phyloP scores from a whole-genome alignment of 2,888 invertebrate species.

The Clanis bilineata region DNA sequence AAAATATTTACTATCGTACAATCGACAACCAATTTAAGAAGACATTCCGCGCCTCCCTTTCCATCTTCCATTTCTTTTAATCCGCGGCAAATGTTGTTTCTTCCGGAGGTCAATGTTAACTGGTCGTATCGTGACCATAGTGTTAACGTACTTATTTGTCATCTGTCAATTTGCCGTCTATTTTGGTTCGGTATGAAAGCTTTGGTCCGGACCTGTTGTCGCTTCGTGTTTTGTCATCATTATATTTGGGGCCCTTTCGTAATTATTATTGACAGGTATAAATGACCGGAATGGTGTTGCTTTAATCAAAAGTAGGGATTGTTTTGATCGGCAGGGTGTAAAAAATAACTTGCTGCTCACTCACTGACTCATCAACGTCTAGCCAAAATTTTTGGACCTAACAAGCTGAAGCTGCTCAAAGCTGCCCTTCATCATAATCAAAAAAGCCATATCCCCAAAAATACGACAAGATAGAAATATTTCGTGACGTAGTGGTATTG shows the following conservation, averaged over 20 bases:
- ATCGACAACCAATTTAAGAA: conserved; percentile 41
- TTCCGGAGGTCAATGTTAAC: conserved; percentile 6
- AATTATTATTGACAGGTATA: conserved; percentile 72
- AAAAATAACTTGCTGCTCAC: not conserved
- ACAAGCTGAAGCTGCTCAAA: too few species aligned
- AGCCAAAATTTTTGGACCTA: too few species aligned
- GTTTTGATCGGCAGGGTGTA: conserved; percentile 21
- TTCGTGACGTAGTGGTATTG: too few species aligned
- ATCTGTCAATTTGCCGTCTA: conserved; percentile 80
- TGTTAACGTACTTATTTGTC: conserved; percentile 80
- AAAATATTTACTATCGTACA: conserved; percentile 70
- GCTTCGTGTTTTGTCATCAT: conserved; percentile 69
- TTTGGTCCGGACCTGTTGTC: conserved; percentile 53
- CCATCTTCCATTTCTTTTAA: conserved; percentile 21
- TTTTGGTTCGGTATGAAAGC: conserved; percentile 77
- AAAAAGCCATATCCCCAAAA: too few species aligned
- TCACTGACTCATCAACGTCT: too few species aligned
- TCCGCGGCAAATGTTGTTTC: conserved; percentile 20
- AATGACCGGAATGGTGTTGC: conserved; percentile 18
- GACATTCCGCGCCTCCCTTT: conserved; percentile 42
- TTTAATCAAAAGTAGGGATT: conserved; percentile 33
- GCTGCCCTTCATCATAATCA: too few species aligned
- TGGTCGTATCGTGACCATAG: conserved; percentile 51
- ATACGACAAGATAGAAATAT: too few species aligned
- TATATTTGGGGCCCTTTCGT: conserved; percentile 68